Conservation (phyloP, 2,888 invertebrate species). For the Sinelater perroti region DNA sequence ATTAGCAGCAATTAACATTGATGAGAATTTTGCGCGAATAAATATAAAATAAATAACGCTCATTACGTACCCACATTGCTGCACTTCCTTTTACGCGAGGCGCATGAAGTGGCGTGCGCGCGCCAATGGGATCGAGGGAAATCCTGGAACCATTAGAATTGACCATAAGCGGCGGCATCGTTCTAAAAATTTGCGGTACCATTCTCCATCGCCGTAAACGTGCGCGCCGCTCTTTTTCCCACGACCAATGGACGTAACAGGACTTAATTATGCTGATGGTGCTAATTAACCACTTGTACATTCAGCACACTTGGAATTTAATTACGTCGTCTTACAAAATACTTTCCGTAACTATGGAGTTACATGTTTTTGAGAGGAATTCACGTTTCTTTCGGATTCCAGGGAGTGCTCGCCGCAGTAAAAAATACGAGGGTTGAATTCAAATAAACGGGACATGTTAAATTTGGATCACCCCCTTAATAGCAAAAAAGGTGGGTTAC, state of each 20-base stretch:
- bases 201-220: constrained; percentile 2
- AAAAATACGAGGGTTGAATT: no score
- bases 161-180: constrained; percentile 24
- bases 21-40: constrained; percentile 57
- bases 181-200: constrained; percentile 27
- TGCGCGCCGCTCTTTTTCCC: constrained; percentile 7
- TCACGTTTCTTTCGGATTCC: neutral
- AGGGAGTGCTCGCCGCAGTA: no score
- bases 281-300: no score
- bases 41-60: constrained; percentile 57
- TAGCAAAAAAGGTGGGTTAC: no score
- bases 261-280: no score
- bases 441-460: no score
- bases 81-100: constrained; percentile 50
- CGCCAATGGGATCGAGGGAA: constrained; percentile 23
- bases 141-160: constrained; percentile 26
- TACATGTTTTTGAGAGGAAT: neutral
- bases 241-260: constrained; percentile 15
- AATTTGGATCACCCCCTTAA: no score
- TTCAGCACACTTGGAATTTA: no score
- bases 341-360: no score
- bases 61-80: constrained; percentile 50
- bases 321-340: no score
- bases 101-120: constrained; percentile 41
- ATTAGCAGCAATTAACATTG: constrained; percentile 59